These are phyloP conservation scores for Saccostrea echinata DNA, from an alignment of 1,140 invertebrate genomes.

Conservation along the genomic window DNA sequence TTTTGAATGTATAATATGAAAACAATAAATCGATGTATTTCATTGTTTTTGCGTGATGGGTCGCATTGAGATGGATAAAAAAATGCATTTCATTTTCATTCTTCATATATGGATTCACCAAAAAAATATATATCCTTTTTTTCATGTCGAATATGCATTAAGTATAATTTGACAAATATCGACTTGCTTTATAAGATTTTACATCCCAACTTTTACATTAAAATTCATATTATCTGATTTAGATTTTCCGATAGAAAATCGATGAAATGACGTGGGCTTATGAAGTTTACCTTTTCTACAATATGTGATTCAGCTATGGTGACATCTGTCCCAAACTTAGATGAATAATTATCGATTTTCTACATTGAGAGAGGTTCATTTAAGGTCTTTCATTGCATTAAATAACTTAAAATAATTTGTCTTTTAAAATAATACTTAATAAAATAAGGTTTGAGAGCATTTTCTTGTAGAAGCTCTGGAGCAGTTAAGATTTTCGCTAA, in stretches of 20 bases:
- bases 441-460: not conserved
- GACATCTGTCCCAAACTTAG: not conserved
- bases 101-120: not conserved
- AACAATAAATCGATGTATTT: too few relatives aligned
- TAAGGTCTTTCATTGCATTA: not conserved
- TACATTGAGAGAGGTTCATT: not conserved
- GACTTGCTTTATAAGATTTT: not conserved
- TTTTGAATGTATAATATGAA: too few relatives aligned
- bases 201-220: too few relatives aligned
- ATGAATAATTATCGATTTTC: slow-evolving; percentile 8
- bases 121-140: not conserved
- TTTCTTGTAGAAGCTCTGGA: not conserved
- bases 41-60: too few relatives aligned
- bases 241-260: not conserved
- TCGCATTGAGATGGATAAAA: too few relatives aligned
- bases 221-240: not conserved
- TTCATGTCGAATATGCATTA: too few relatives aligned
- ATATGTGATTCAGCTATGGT: not conserved
- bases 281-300: not conserved
- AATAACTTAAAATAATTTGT: not conserved
- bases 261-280: not conserved
- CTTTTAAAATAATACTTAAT: not conserved
- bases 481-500: not conserved
- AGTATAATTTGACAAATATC: not conserved
- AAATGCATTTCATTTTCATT: too few relatives aligned